Evolutionary conservation across 64 coral and sea anemone species (phyloP).

Genomic region (Pachyseris speciosa): DNA sequence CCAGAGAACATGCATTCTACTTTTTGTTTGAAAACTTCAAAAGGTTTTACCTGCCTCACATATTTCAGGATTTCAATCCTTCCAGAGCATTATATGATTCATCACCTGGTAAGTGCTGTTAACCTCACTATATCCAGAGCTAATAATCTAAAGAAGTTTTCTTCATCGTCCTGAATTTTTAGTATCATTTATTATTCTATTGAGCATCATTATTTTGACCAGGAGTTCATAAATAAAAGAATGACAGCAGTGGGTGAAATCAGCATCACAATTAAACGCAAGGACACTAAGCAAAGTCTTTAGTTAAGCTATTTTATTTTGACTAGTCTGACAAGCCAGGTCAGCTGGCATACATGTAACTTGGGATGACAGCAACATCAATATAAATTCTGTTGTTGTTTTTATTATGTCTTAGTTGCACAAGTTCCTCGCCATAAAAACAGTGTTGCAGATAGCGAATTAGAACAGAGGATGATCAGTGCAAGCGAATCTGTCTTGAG

Average conservation of each 20-base stretch:
- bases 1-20: slow-evolving; percentile 76
- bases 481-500: slow-evolving; percentile 88
- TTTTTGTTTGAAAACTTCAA: slow-evolving; percentile 96
- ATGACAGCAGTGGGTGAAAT: too few species aligned
- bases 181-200: too few species aligned
- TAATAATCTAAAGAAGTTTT: too few species aligned
- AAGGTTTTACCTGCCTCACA: slow-evolving; percentile 89
- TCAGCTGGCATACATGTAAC: background rate
- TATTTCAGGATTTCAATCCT: slow-evolving; percentile 92
- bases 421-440: slow-evolving; percentile 48
- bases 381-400: background rate
- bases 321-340: background rate
- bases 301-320: background rate
- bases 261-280: too few species aligned
- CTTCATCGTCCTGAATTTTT: too few species aligned
- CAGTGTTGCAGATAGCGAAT: slow-evolving; percentile 30
- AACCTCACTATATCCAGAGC: background rate
- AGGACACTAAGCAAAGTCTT: too few species aligned
- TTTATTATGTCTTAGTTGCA: background rate
- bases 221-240: too few species aligned
- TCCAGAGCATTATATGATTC: slow-evolving; percentile 72
- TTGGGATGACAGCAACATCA: background rate
- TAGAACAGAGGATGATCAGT: slow-evolving; percentile 45
- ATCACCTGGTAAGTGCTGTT: slow-evolving; percentile 72
- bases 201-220: too few species aligned